Evolutionary conservation across 2,888 invertebrate genomes (phyloP), one percentile per base, ranked within the genome.

Genomic region (Drosophila recens): DNA sequence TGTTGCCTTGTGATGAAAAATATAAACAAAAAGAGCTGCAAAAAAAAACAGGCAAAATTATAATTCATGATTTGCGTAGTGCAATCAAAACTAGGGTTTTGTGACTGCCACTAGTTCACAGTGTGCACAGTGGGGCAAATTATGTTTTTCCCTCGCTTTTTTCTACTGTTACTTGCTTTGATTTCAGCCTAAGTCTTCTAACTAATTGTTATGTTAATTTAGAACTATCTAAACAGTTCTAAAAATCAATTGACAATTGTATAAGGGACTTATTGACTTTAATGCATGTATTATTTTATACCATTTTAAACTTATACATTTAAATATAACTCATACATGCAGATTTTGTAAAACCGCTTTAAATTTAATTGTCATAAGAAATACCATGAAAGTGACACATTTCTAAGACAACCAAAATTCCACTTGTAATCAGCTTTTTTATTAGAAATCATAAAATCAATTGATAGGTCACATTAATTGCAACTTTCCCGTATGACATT

Each of bases 1-100:
- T 72, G 73, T 73, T 79, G 75, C 75, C 79, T 76, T 76, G 75
- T 57, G 64, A 27, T 64, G 63, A 54, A 58, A 65, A 72, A 58
- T 46, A 36, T 46, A 45, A 45, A 57, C 23, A 46, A 56, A 58
- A 46, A 30, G 11, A 42, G 17, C 11, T 11, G 36, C 27, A 23
- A 2, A 52, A 33, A 36, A 23, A 54, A 5, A 46, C 48, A 23
- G 34, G 40, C 52, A 43, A 40, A 59, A 68, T 46, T 73, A 68
- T 45, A 69, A 64, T 67, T 43, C 61, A 73, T 62, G 74, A 73
- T 73, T 78, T 78, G 79, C 68, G 64, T 72, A 75, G 63, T 73
- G 73, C 73, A 68, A 73, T 73, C 62, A 73, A 68, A 75, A 72
- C 67, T 67, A 52, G 67, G 67, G 23, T 72, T 56, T 58, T 38